Conservation (phyloP, 2,113 vertebrate genomes). For the Bungarus multicinctus region DNA sequence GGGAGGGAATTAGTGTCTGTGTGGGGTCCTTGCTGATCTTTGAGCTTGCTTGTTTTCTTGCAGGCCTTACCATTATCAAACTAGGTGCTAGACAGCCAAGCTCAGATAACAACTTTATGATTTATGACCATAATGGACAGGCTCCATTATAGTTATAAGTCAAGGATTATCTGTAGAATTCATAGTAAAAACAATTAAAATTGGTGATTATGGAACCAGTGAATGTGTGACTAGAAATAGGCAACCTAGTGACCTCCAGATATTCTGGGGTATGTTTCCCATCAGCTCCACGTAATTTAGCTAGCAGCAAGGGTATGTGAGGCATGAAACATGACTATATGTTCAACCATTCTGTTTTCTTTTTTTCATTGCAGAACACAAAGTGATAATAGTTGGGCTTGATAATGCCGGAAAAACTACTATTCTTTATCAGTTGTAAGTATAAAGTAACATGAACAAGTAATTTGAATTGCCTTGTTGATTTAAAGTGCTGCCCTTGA, state of each 20-base stretch:
- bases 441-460: constrained; percentile 43
- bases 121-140: not conserved
- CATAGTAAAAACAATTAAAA: not conserved
- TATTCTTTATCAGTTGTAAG: constrained; percentile 99
- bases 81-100: not conserved
- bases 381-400: constrained; percentile 98
- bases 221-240: not conserved
- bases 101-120: not conserved
- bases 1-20: not conserved
- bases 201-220: not conserved
- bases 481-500: not conserved
- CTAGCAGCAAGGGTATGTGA: not conserved
- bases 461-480: not conserved
- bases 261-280: not conserved
- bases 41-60: not conserved
- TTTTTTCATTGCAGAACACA: constrained; percentile 83
- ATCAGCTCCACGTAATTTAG: not conserved
- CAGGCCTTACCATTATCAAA: not conserved
- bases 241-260: not conserved
- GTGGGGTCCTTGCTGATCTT: not conserved
- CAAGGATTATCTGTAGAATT: not conserved
- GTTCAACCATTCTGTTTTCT: not conserved
- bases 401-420: constrained; percentile 99
- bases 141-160: not conserved
- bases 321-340: not conserved